These are phyloP conservation scores for Coleophora deauratella DNA, from an alignment of 2,888 invertebrate genomes.

Conservation along the genomic window DNA sequence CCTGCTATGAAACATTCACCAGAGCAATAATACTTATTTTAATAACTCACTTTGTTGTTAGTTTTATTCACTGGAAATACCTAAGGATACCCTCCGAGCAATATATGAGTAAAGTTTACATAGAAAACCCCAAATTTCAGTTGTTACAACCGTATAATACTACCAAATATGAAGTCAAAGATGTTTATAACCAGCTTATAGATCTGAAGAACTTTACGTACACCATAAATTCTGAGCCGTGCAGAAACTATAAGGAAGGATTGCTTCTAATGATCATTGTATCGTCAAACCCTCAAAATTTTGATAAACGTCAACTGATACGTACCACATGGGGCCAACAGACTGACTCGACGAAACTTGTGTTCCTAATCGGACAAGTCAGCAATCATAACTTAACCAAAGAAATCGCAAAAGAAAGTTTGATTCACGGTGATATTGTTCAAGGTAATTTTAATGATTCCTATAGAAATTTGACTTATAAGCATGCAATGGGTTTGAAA, in stretches of 20 bases:
- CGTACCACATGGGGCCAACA: constrained; percentile 82
- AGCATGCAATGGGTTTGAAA: constrained; percentile 87
- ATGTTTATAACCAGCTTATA: constrained; percentile 37
- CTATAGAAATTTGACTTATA: constrained; percentile 88
- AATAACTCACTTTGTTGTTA: too few species aligned
- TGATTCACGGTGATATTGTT: constrained; percentile 77
- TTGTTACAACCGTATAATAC: background rate
- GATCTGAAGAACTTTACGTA: constrained; percentile 78
- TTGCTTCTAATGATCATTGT: constrained; percentile 77
- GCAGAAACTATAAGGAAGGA: constrained; percentile 46
- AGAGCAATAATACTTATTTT: too few species aligned
- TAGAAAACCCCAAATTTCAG: background rate
- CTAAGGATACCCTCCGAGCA: too few species aligned
- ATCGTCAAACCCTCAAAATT: constrained; percentile 80
- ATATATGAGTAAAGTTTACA: too few species aligned
- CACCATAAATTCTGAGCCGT: constrained; percentile 72
- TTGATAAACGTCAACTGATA: constrained; percentile 77
- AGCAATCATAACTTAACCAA: constrained; percentile 33
- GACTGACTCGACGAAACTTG: constrained; percentile 67
- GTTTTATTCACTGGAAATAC: too few species aligned
- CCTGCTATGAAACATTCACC: too few species aligned
- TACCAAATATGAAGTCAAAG: background rate
- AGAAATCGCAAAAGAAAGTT: constrained; percentile 75
- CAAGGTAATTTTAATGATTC: constrained; percentile 85
- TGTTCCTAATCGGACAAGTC: constrained; percentile 78